Base-by-base conservation (phyloP, 2,113 vertebrate genomes). In the Cyanocitta stelleri region DNA sequence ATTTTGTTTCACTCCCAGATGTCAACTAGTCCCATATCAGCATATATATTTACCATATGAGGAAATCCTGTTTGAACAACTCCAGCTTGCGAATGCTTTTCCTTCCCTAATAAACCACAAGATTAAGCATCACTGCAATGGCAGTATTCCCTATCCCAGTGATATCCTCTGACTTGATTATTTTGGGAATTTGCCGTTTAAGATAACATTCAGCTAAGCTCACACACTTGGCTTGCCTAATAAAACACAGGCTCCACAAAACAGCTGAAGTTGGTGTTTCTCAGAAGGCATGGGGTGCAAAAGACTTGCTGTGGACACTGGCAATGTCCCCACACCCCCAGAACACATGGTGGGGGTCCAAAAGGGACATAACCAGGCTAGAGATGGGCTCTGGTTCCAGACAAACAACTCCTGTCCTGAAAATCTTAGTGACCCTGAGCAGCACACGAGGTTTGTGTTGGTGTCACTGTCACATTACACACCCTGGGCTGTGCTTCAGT, bases 281-380 rank as follows among this genome's bases (percentile, higher is more conserved):
- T 80, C 67, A 49, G 30, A 37, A 76, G 72, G 64, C 71, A 80
- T 0, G 1, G 52, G 77, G 69, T 37, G 29, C 61, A 91, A 69
- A 88, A 62, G 29, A 59, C 67, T 85, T 9, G 18, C 63, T 59
- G 61, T 6, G 46, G 82, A 16, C 19, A 41, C 22, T 10, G 51
- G 58, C 89, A 49, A 27, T 14, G 21, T 16, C 8, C 37, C 43
- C 6, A 10, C 33, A 44, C 6, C 55, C 33, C 35, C 29, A 41
- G 1, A 12, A 16, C 14, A 2, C 2, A 2, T 0, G 8, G 59
- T 3, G 4, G 13, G 15, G 22, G 16, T 56, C 44, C 66, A 37
- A 16, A 77, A 81, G 20, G 1, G n/a, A 48, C 52, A 63, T 0
- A 0, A 14, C 6, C 64, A 32, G 10, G 9, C 51, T 1, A 30